phyloP scores from a whole-genome alignment of 1,140 invertebrate genomes.

The Cylas formicarius region DNA sequence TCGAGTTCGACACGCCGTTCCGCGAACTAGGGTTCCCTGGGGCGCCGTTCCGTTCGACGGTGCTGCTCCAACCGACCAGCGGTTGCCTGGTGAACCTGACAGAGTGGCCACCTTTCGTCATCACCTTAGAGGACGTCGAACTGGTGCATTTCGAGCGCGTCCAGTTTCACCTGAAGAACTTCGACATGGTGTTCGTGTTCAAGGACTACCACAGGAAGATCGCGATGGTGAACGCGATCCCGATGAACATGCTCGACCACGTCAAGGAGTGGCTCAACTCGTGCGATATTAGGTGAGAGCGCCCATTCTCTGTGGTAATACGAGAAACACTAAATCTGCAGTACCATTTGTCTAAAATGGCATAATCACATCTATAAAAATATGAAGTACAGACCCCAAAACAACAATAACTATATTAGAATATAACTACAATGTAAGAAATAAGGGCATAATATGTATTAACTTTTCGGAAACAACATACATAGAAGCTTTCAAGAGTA shows the following conservation, averaged over 20 bases:
- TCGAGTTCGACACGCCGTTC: conserved; percentile 99
- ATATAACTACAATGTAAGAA: too few species aligned
- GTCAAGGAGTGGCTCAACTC: conserved; percentile 97
- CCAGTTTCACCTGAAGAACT: conserved; percentile 97
- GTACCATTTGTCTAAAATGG: too few species aligned
- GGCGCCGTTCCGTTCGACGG: conserved; percentile 94
- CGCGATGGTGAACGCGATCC: conserved; percentile 95
- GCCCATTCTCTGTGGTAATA: too few species aligned
- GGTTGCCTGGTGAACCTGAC: conserved; percentile 95
- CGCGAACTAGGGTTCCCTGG: conserved; percentile 96
- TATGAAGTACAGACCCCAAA: too few species aligned
- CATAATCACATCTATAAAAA: too few species aligned
- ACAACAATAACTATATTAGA: too few species aligned
- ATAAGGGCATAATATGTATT: too few species aligned
- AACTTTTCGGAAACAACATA: too few species aligned
- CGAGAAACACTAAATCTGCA: too few species aligned
- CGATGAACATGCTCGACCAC: conserved; percentile 97
- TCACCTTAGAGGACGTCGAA: conserved; percentile 95
- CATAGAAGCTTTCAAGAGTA: too few species aligned
- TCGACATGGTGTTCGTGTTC: conserved; percentile 99
- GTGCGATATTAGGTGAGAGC: conserved; percentile 36
- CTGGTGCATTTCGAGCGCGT: conserved; percentile 98
- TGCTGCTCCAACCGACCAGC: conserved; percentile 93
- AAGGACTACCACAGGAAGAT: conserved; percentile 95
- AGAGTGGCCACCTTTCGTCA: conserved; percentile 99